phyloP scores from a whole-genome alignment of 2,113 vertebrate genomes.

The Sus scrofa region DNA sequence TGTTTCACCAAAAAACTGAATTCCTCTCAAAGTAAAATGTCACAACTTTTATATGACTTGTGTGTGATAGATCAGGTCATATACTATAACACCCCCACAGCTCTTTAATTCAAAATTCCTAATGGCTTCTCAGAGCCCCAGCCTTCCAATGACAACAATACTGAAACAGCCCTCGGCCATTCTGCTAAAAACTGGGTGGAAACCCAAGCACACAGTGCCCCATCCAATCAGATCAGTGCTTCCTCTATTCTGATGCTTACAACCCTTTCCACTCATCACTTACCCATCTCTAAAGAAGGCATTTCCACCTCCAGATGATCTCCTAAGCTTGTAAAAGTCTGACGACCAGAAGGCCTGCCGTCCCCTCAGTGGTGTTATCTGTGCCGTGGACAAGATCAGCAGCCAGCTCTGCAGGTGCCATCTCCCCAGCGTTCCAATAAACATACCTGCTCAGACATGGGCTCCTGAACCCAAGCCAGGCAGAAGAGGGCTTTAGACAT shows the following conservation, averaged over 20 bases:
- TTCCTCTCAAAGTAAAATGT: not conserved
- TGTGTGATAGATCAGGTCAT: not conserved
- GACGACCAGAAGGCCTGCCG: not conserved
- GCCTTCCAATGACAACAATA: not conserved
- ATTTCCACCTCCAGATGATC: not conserved
- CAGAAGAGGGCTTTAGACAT: not conserved
- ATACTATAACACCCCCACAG: not conserved
- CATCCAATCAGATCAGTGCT: not conserved
- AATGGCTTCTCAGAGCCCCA: not conserved
- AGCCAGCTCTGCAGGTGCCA: not conserved
- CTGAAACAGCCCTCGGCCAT: not conserved
- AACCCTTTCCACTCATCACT: not conserved
- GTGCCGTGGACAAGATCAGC: not conserved
- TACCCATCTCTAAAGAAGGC: not conserved
- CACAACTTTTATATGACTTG: not conserved
- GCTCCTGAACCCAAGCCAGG: not conserved
- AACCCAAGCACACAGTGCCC: not conserved
- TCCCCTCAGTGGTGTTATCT: not conserved
- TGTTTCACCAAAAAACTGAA: not conserved
- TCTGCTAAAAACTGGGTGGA: not conserved
- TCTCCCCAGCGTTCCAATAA: not conserved
- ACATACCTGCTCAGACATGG: fast-evolving
- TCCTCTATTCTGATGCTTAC: not conserved
- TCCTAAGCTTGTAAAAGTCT: not conserved
- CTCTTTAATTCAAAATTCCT: not conserved